Conservation (phyloP, 2,113 vertebrate genomes). For the Origma solitaria region DNA sequence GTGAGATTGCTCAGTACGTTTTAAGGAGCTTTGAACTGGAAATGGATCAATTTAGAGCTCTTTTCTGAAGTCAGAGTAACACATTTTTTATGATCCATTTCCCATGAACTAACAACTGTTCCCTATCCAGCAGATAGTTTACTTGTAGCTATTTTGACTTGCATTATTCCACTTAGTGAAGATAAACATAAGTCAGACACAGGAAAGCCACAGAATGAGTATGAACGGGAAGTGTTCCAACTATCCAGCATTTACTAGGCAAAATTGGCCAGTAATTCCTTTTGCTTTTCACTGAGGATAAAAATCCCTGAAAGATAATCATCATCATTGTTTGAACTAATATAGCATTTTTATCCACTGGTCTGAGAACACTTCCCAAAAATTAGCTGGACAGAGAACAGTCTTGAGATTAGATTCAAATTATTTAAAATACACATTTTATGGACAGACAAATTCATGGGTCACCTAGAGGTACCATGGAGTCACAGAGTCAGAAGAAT, state of each 20-base stretch:
- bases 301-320: slow-evolving; percentile 54
- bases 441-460: background rate
- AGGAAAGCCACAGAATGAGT: slow-evolving; percentile 56
- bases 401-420: background rate
- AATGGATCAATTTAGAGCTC: slow-evolving; percentile 40
- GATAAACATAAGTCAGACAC: slow-evolving; percentile 65
- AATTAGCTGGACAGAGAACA: background rate
- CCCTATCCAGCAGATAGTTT: slow-evolving; percentile 57
- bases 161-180: slow-evolving; percentile 64
- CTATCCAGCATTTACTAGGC: slow-evolving; percentile 49
- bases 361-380: slow-evolving; percentile 32
- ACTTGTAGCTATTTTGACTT: slow-evolving; percentile 66
- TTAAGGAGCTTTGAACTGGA: slow-evolving; percentile 46
- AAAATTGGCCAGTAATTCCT: slow-evolving; percentile 54
- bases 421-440: slow-evolving; percentile 38
- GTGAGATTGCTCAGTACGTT: slow-evolving; percentile 15
- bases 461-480: background rate
- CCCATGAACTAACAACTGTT: slow-evolving; percentile 57
- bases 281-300: slow-evolving; percentile 34
- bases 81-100: slow-evolving; percentile 50
- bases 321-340: slow-evolving; percentile 42
- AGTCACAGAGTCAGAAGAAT: background rate
- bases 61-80: slow-evolving; percentile 36
- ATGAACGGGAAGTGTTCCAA: slow-evolving; percentile 40
- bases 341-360: background rate